Conservation (phyloP, 1,140 invertebrate genomes). For the Helicoverpa zea region DNA sequence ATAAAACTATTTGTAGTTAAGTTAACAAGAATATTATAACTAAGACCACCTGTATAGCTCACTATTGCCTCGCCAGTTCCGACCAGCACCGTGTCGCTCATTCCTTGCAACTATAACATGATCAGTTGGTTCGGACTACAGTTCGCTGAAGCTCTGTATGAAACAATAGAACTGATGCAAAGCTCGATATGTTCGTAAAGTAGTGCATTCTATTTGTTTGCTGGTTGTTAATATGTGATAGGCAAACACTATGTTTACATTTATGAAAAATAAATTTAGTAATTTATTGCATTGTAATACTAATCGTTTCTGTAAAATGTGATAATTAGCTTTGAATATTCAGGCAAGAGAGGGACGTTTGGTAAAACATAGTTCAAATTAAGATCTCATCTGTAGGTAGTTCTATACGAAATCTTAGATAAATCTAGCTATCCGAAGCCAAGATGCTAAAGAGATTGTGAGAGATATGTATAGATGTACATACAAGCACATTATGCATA, state of each 20-base stretch:
- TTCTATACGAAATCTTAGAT: constrained; percentile 78
- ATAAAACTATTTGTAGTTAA: constrained; percentile 81
- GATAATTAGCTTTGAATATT: constrained; percentile 82
- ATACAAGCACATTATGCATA: constrained; percentile 47
- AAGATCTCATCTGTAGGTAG: constrained; percentile 84
- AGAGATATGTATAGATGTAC: constrained; percentile 62
- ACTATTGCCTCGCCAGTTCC: constrained; percentile 73
- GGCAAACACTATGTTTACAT: constrained; percentile 50
- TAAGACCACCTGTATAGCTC: constrained; percentile 69
- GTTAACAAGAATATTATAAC: constrained; percentile 69
- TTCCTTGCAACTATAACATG: constrained; percentile 3
- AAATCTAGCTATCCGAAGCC: constrained; percentile 79
- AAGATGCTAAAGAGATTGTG: constrained; percentile 78
- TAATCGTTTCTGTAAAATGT: constrained; percentile 75
- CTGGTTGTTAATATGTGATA: constrained; percentile 55
- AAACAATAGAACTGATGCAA: neutral
- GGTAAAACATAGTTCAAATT: constrained; percentile 83
- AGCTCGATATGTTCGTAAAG: constrained; percentile 6
- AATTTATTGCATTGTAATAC: constrained; percentile 60
- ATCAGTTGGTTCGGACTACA: constrained; percentile 11
- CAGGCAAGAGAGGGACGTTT: constrained; percentile 69
- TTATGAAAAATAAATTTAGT: constrained; percentile 57
- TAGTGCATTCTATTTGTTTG: constrained; percentile 42
- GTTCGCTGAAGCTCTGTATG: neutral
- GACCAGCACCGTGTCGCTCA: constrained; percentile 61